Evolutionary conservation across 2,888 invertebrate species (phyloP).

Genomic region (Drosophila merina): DNA sequence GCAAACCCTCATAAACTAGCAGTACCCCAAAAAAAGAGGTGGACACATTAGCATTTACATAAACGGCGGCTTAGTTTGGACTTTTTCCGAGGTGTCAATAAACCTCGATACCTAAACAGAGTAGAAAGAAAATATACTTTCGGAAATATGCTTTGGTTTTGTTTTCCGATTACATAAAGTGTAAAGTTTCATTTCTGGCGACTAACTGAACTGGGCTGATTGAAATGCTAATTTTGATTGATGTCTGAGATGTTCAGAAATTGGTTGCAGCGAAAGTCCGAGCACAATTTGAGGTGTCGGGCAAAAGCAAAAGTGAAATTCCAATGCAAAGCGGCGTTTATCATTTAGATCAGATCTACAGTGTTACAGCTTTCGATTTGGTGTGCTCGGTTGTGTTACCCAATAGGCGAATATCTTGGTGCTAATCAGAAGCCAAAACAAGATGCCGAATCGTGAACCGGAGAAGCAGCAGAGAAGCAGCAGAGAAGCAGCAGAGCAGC

Average conservation of each 20-base stretch:
- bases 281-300: conserved; percentile 61
- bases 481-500: neutral
- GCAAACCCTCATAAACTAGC: conserved; percentile 9
- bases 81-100: conserved; percentile 15
- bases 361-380: conserved; percentile 7
- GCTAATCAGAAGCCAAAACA: conserved; percentile 62
- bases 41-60: conserved; percentile 18
- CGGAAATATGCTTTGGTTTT: conserved; percentile 4
- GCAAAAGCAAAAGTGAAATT: conserved; percentile 68
- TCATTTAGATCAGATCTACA: conserved; percentile 21
- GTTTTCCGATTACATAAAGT: conserved; percentile 22
- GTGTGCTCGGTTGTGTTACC: conserved; percentile 21
- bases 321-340: conserved; percentile 15
- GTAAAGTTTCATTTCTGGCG: conserved; percentile 15
- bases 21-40: conserved; percentile 12
- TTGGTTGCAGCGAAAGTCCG: conserved; percentile 62
- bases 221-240: conserved; percentile 77
- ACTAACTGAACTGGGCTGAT: conserved; percentile 48
- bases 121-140: conserved; percentile 42
- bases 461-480: neutral
- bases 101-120: conserved; percentile 16
- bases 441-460: conserved; percentile 12
- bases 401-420: conserved; percentile 22
- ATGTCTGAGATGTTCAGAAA: conserved; percentile 49
- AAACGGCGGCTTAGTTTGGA: conserved; percentile 8